These are phyloP conservation scores for Hephaestus fuliginosus DNA, from an alignment of 2,797 vertebrate genomes.

Conservation along the genomic window DNA sequence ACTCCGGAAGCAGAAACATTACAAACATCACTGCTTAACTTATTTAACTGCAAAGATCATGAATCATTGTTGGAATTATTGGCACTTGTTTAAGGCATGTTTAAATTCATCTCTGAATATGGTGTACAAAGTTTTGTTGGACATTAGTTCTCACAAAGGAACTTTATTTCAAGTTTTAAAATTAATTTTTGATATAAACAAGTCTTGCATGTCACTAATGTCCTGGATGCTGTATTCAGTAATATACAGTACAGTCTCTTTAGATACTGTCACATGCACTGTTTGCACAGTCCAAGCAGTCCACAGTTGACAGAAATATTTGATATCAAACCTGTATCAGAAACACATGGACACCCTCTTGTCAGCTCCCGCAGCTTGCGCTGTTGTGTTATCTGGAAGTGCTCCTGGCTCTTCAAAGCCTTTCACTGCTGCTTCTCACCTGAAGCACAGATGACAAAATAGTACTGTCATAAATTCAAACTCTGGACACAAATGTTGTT, in stretches of 20 bases:
- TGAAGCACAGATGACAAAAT: constrained; percentile 24
- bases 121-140: neutral
- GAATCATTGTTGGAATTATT: no score
- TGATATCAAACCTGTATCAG: constrained; percentile 41
- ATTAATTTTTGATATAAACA: neutral
- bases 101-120: neutral
- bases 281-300: constrained; percentile 13
- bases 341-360: constrained; percentile 27
- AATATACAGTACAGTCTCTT: neutral
- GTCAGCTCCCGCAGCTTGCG: constrained; percentile 5
- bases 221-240: neutral
- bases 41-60: constrained; percentile 12
- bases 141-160: neutral
- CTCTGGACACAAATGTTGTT: constrained; percentile 15
- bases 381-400: constrained; percentile 7
- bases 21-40: neutral
- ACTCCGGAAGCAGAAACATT: neutral
- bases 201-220: neutral
- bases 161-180: neutral
- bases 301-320: constrained; percentile 36
- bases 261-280: neutral
- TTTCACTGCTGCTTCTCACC: constrained; percentile 27
- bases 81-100: neutral
- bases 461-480: constrained; percentile 18
- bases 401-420: neutral